Conservation (phyloP, 2,888 invertebrate species). For the Beris chalybata region DNA sequence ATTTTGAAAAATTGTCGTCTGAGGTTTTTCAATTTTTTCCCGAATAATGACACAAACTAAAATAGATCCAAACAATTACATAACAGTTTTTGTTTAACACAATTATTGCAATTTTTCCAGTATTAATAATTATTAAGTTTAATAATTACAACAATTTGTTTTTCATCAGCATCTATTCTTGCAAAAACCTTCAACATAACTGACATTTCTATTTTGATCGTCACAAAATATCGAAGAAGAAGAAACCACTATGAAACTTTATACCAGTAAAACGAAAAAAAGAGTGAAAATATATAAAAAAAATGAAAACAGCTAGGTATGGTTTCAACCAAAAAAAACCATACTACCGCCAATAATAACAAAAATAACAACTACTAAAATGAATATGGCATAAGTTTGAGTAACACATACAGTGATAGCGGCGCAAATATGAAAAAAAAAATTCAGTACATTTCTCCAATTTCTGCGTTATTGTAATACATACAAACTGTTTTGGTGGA, state of each 20-base stretch:
- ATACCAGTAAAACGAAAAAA: constrained; percentile 18
- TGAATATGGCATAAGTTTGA: neutral
- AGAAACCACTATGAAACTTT: constrained; percentile 26
- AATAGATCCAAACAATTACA: too few relatives aligned
- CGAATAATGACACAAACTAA: too few relatives aligned
- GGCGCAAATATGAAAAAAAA: too few relatives aligned
- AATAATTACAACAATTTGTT: constrained; percentile 22
- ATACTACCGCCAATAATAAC: constrained; percentile 28
- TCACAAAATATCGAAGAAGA: constrained; percentile 22
- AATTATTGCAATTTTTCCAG: neutral
- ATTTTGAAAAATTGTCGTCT: too few relatives aligned
- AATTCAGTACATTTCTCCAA: too few relatives aligned
- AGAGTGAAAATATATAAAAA: constrained; percentile 9
- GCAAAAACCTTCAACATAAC: constrained; percentile 47
- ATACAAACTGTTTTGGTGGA: constrained; percentile 6
- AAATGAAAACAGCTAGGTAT: constrained; percentile 3
- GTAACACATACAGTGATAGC: too few relatives aligned
- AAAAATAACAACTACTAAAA: constrained; percentile 31
- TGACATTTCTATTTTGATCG: constrained; percentile 43
- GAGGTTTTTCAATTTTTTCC: too few relatives aligned
- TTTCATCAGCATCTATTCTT: constrained; percentile 41
- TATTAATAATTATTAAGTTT: neutral
- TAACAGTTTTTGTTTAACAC: too few relatives aligned
- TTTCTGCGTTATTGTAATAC: too few relatives aligned
- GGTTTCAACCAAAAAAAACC: constrained; percentile 9